Percentiles rank a stretch among this genome's conserved stretches.
Evolutionary conservation across 2,113 vertebrate genomes (phyloP).

Genomic region (Pogona vitticeps): DNA sequence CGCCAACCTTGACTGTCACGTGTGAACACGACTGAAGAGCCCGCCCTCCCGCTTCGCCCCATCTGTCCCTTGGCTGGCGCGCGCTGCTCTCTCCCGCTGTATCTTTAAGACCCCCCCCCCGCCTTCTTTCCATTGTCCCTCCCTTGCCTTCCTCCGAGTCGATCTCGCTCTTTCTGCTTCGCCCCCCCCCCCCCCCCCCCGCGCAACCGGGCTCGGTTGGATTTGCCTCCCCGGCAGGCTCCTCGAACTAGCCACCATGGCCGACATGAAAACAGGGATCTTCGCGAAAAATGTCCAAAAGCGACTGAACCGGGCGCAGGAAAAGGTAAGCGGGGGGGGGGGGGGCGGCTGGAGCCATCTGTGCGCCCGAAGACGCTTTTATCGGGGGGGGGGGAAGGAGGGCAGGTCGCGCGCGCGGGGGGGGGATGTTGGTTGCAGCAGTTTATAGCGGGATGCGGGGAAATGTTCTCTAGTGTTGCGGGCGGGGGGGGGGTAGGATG

Average conservation of each 20-base stretch:
- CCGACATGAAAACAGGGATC: constrained; percentile 95
- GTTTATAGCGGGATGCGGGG: neutral
- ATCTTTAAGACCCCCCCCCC: constrained; percentile 17
- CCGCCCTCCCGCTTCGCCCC: neutral
- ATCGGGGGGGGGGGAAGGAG: neutral
- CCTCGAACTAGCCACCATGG: constrained; percentile 83
- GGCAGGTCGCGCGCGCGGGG: neutral
- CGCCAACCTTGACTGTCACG: neutral
- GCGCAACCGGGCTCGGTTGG: constrained; percentile 48
- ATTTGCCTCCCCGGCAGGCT: constrained; percentile 51
- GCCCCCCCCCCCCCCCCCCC: neutral
- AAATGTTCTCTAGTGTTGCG: no score
- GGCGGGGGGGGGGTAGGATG: no score
- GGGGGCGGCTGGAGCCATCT: neutral
- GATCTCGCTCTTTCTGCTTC: neutral
- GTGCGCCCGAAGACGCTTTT: neutral
- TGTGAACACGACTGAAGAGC: neutral
- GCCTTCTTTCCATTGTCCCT: neutral
- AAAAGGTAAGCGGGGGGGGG: constrained; percentile 83
- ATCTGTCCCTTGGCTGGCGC: neutral
- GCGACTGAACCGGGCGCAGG: constrained; percentile 90
- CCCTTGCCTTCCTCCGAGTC: neutral
- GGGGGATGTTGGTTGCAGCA: neutral
- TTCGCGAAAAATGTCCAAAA: constrained; percentile 99
- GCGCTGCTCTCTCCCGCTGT: neutral